Percentiles rank a stretch among this genome's conserved stretches.
Conservation (phyloP, 1,140 invertebrate species). For the Cydia fagiglandana region DNA sequence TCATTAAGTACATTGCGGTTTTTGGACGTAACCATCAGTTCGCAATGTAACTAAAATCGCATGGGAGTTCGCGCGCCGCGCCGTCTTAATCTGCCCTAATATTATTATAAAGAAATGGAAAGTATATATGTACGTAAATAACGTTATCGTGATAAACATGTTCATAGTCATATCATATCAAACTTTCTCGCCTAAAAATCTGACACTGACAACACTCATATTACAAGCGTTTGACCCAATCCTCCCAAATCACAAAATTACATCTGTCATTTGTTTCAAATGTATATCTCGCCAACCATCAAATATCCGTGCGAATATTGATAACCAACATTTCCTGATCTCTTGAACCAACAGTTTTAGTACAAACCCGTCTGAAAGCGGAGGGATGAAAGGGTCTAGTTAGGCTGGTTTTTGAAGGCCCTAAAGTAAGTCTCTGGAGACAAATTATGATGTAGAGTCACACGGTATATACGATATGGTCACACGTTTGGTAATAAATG, state of each 20-base stretch:
- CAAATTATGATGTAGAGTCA: constrained; percentile 58
- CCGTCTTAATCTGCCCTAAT: no score
- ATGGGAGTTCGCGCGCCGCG: no score
- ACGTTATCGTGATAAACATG: no score
- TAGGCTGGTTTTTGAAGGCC: constrained; percentile 42
- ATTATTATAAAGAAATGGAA: no score
- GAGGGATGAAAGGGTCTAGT: constrained; percentile 38
- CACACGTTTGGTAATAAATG: constrained; percentile 50
- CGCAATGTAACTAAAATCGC: no score
- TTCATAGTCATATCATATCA: background rate
- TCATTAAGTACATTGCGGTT: no score
- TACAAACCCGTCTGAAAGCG: background rate
- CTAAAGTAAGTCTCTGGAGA: constrained; percentile 57
- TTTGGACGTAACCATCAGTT: no score
- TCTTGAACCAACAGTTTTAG: background rate
- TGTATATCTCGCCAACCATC: constrained; percentile 49
- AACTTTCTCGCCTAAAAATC: background rate
- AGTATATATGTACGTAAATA: no score
- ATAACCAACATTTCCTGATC: constrained; percentile 38
- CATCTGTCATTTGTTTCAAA: constrained; percentile 48
- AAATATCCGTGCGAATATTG: constrained; percentile 65
- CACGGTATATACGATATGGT: constrained; percentile 49
- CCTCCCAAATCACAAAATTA: constrained; percentile 43
- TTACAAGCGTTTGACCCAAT: constrained; percentile 41
- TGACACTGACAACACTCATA: background rate